Evolutionary conservation across 2,888 invertebrate genomes (phyloP).

Genomic region (Drosophila helvetica): DNA sequence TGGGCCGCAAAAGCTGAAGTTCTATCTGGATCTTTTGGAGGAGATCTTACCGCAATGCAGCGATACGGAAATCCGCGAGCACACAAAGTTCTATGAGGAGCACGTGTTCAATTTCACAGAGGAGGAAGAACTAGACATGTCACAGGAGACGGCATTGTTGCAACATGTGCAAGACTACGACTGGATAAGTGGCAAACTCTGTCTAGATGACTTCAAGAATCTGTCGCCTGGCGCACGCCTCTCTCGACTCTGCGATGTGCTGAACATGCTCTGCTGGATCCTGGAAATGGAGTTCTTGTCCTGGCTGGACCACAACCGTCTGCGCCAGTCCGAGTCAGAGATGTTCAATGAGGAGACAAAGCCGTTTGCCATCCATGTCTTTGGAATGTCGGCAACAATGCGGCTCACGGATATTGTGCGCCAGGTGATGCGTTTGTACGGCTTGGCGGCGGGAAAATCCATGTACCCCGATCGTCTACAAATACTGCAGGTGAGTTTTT

Average conservation of each 20-base stretch:
- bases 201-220: slow-evolving; percentile 59
- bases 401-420: slow-evolving; percentile 70
- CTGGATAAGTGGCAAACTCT: slow-evolving; percentile 74
- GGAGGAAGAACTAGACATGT: slow-evolving; percentile 49
- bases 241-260: slow-evolving; percentile 85
- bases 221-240: slow-evolving; percentile 81
- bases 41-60: slow-evolving; percentile 57
- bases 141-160: slow-evolving; percentile 42
- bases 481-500: slow-evolving; percentile 73
- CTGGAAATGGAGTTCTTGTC: slow-evolving; percentile 86
- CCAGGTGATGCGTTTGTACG: slow-evolving; percentile 73
- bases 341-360: slow-evolving; percentile 71
- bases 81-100: slow-evolving; percentile 43
- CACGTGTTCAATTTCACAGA: slow-evolving; percentile 22
- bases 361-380: slow-evolving; percentile 75
- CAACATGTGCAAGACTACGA: slow-evolving; percentile 71
- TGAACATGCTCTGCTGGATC: slow-evolving; percentile 85
- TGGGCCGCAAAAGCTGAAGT: slow-evolving; percentile 59
- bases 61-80: slow-evolving; percentile 44
- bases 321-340: slow-evolving; percentile 64
- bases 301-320: slow-evolving; percentile 85
- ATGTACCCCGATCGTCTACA: slow-evolving; percentile 60
- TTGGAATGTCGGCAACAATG: slow-evolving; percentile 66
- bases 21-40: slow-evolving; percentile 68
- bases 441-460: slow-evolving; percentile 66